Conservation (phyloP, 2,113 vertebrate genomes). For the Balaeniceps rex region DNA sequence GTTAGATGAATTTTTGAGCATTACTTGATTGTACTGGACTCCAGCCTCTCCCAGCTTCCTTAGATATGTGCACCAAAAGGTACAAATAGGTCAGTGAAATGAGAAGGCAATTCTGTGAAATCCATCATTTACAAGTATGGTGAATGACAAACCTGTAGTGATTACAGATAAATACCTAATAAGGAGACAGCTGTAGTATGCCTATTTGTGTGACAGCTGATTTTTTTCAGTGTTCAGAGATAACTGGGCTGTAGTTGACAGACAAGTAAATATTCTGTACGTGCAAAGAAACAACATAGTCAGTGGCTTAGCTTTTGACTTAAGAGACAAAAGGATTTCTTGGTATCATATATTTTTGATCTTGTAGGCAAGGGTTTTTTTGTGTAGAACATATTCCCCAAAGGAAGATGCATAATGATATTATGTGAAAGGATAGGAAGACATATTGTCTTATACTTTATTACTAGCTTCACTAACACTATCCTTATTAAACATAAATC, state of each 20-base stretch:
- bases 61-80: background rate
- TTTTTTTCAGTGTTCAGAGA: background rate
- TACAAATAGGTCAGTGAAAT: background rate
- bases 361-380: background rate
- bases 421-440: background rate
- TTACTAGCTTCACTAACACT: background rate
- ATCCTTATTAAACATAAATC: background rate
- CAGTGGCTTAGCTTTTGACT: background rate
- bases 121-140: fast-evolving
- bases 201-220: background rate
- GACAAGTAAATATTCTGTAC: background rate
- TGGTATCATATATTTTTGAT: background rate
- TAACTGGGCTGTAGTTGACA: background rate
- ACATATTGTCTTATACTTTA: background rate
- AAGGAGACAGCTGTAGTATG: background rate
- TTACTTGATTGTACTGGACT: background rate
- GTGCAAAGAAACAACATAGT: background rate
- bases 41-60: background rate
- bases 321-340: background rate
- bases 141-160: background rate
- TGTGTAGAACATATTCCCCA: background rate
- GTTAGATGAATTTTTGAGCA: background rate
- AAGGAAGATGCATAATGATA: background rate
- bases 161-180: background rate
- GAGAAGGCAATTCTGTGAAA: background rate